Evolutionary conservation across 1,140 invertebrate genomes (phyloP), one percentile per base, ranked within the genome.

Genomic region (Calephelis virginiensis): DNA sequence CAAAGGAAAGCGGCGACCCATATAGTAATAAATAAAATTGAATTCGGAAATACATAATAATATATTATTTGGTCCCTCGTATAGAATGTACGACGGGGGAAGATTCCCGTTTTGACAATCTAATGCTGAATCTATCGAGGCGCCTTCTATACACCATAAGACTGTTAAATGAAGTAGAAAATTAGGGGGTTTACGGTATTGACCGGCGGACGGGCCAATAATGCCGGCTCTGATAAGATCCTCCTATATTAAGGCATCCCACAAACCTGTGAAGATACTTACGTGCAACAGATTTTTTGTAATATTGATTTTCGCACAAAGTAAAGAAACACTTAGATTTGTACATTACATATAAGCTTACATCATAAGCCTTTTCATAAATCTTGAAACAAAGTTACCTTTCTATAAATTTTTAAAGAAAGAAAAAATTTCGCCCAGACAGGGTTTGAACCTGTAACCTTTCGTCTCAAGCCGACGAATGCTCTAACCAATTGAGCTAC

Each of bases 51-150:
- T 65, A 65, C 50, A 65, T 65, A 53, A 65, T 65, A 59, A 65
- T 59, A 65, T 65, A 45, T 65, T 70, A 70, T 70, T 70, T 66
- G 53, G 66, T 61, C 69, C 17, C 13, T 14, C 50, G 43, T 50
- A 69, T 59, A 61, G 48, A 53, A 67, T 45, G 64, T 69, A 68
- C 45, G 61, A 8, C 10, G 43, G 63, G 63, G 49, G 63, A 72
- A 61, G 66, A 47, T 63, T 71, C 53, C 53, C 53, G 53, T 56
- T 76, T 64, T 72, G 73, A 69, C 74, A 78, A 76, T 83, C 79
- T 81, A 77, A 76, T 78, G 81, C 68, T 64, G 71, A 78, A 81
- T 83, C 79, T 76, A 83, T 83, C 72, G 76, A 78, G 81, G 80
- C 81, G 81, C 81, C 80, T 70, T 70, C 69, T 70, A 70, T 70